A percentile compares a stretch with the other conserved stretches of the same genome.
These are phyloP conservation scores for Garra rufa DNA, from an alignment of 2,113 vertebrate genomes.

Conservation along the genomic window DNA sequence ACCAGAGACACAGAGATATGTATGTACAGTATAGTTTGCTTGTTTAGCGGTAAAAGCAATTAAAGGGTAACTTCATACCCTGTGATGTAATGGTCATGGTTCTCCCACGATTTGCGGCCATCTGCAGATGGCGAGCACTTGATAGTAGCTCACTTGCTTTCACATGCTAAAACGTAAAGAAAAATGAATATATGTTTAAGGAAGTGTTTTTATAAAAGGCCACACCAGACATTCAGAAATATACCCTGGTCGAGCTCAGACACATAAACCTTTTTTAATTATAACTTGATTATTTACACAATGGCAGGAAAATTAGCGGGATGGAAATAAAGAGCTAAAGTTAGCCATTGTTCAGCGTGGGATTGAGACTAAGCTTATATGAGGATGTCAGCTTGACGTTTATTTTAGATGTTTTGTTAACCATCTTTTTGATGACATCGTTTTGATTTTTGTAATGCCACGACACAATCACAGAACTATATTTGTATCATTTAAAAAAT, in stretches of 20 bases:
- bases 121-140: slow-evolving; percentile 49
- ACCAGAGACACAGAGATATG: slow-evolving; percentile 28
- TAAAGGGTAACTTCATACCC: slow-evolving; percentile 61
- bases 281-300: slow-evolving; percentile 25
- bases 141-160: slow-evolving; percentile 12
- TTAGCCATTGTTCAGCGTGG: slow-evolving; percentile 10
- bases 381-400: neutral
- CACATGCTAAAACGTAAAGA: neutral
- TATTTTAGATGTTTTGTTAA: neutral
- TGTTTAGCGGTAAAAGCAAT: slow-evolving; percentile 47
- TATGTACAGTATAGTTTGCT: slow-evolving; percentile 44
- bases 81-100: slow-evolving; percentile 65
- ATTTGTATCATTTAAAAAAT: too few relatives aligned
- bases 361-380: neutral
- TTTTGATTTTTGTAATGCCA: neutral
- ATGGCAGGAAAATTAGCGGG: slow-evolving; percentile 16
- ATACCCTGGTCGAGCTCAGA: slow-evolving; percentile 1
- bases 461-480: neutral
- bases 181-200: slow-evolving; percentile 5
- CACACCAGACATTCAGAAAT: neutral
- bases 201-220: neutral
- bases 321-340: slow-evolving; percentile 16
- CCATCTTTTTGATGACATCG: neutral
- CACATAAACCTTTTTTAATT: slow-evolving; percentile 7
- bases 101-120: slow-evolving; percentile 49